A percentile compares a stretch with the other conserved stretches of the same genome.
phyloP scores from a whole-genome alignment of 2,888 invertebrate species.

The Cephus runcator region DNA sequence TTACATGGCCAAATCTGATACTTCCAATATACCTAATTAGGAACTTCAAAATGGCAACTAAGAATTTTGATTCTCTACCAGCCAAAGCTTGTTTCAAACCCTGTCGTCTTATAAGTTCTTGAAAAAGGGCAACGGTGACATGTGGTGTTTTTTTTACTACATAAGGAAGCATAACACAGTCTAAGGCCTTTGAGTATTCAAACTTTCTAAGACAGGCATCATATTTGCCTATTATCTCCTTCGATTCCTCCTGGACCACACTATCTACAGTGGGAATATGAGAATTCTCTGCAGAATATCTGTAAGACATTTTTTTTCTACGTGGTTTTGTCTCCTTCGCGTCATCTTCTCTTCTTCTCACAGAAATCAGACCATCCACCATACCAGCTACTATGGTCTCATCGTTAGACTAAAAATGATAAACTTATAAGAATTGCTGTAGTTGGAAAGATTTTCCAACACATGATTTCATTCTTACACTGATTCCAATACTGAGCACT shows the following conservation, averaged over 20 bases:
- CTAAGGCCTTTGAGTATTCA: constrained; percentile 84
- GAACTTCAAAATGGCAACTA: constrained; percentile 79
- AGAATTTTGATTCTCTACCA: constrained; percentile 75
- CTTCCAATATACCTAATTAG: constrained; percentile 80
- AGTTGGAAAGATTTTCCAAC: constrained; percentile 56
- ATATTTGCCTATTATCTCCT: constrained; percentile 69
- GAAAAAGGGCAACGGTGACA: constrained; percentile 81
- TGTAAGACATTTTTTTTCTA: constrained; percentile 70
- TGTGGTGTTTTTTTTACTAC: constrained; percentile 78
- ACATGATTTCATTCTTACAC: constrained; percentile 67
- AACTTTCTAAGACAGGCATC: constrained; percentile 83
- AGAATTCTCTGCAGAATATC: constrained; percentile 57
- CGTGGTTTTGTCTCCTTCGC: constrained; percentile 57
- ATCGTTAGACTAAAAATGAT: constrained; percentile 71
- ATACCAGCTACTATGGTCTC: constrained; percentile 90
- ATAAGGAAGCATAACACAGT: constrained; percentile 73
- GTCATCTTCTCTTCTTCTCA: constrained; percentile 79
- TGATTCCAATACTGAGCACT: constrained; percentile 83
- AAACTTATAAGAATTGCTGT: constrained; percentile 7
- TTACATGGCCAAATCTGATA: constrained; percentile 77
- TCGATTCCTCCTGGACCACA: constrained; percentile 65
- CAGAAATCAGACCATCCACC: constrained; percentile 91
- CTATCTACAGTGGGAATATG: constrained; percentile 67
- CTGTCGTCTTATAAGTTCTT: constrained; percentile 87
- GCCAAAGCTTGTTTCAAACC: constrained; percentile 81